Base-by-base conservation (phyloP, 2,888 invertebrate species). In the Chrysolina oricalcia region DNA sequence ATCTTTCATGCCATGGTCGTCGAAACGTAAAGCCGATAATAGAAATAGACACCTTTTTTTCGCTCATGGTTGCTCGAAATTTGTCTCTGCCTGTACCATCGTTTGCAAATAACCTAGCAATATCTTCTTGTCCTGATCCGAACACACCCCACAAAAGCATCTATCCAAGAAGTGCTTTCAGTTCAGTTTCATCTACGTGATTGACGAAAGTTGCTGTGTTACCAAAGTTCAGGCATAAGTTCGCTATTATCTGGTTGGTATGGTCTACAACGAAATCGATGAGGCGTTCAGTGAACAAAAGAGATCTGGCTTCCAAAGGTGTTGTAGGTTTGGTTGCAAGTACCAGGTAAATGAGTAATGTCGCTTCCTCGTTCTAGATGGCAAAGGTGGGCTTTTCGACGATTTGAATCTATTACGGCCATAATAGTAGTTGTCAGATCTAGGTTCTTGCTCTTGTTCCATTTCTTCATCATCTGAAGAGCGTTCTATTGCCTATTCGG, bases 111-210 rank as follows among this genome's bases (percentile, higher is more conserved):
- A 75, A 27, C 19, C 23, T 27, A 1, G 43, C 50, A 72, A 70
- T 48, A 70, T 77, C 70, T 70, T 75, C 72, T 35, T 75, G 72
- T 62, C 50, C 35, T 13, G 75, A 72, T 64, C 73, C 73, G 75
- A 73, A 77, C 59, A 77, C 59, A 15, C 69, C 73, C 10, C 43
- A 27, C 27, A 27, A 27, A 27, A 27, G 27, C 27, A 27, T 27
- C 27, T 3, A 5, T 43, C 43, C 43, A 13, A 43, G 43, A 8
- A 40, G 11, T 5, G 62, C 10, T 62, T 62, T 23, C 19, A 19
- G 15, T 62, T 21, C 62, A 5, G 11, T 23, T 23, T 23, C 21
- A 23, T 62, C 23, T 19, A 62, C 23, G n/a, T 23, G 62, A 62
- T 62, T 23, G 2, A 62, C 23, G 21, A 62, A 62, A 15, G 62